A percentile compares a stretch with the other conserved stretches of the same genome.
Conservation (phyloP, 92 coral and sea anemone genomes). For the Muricea muricata region DNA sequence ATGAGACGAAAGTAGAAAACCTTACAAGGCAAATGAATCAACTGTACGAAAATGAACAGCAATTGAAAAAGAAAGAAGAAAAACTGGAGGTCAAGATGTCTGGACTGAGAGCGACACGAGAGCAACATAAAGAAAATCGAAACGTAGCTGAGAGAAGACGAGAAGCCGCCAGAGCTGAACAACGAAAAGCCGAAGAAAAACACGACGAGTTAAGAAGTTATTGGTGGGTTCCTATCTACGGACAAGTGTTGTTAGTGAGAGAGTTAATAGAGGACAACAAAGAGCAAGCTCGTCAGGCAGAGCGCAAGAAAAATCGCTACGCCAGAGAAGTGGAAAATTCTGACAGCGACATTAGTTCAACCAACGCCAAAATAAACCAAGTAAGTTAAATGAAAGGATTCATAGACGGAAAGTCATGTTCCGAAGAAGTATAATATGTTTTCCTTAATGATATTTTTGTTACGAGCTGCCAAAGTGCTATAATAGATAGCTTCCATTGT, state of each 20-base stretch:
- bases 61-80: slow-evolving; percentile 7
- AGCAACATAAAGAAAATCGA: neutral
- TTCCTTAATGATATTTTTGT: too few species aligned
- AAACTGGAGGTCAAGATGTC: slow-evolving; percentile 14
- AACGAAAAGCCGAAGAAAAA: slow-evolving; percentile 35
- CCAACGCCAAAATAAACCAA: slow-evolving; percentile 28
- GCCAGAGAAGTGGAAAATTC: slow-evolving; percentile 45
- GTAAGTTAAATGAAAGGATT: slow-evolving; percentile 30
- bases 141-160: neutral
- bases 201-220: neutral
- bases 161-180: slow-evolving; percentile 12
- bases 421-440: too few species aligned
- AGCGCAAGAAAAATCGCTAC: slow-evolving; percentile 34
- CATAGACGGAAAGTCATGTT: too few species aligned
- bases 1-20: slow-evolving; percentile 36
- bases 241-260: slow-evolving; percentile 14
- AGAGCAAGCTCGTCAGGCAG: slow-evolving; percentile 45
- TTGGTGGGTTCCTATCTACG: slow-evolving; percentile 65
- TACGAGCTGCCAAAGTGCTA: too few species aligned
- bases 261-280: slow-evolving; percentile 44
- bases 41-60: slow-evolving; percentile 23
- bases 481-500: too few species aligned
- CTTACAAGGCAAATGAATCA: slow-evolving; percentile 57
- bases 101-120: slow-evolving; percentile 28
- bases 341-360: slow-evolving; percentile 30